These are phyloP conservation scores for Melanitta fusca DNA, from an alignment of 2,797 vertebrate genomes.

Conservation along the genomic window DNA sequence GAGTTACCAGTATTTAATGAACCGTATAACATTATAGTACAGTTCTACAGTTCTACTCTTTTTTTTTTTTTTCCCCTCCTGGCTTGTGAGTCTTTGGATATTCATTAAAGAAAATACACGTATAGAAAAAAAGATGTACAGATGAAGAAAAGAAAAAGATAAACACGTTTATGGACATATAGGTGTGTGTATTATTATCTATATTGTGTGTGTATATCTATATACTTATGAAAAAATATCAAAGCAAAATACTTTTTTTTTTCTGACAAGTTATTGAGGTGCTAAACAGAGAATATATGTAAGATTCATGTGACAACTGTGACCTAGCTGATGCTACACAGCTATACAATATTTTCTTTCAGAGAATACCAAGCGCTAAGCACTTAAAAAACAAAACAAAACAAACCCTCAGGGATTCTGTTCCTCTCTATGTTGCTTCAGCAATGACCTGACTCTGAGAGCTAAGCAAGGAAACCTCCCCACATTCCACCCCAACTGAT, in stretches of 20 bases:
- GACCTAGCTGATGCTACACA: accelerated
- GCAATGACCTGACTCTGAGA: not conserved
- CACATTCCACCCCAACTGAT: not conserved
- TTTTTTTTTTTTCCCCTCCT: not conserved
- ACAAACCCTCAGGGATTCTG: not conserved
- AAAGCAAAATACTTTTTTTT: not conserved
- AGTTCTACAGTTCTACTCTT: not conserved
- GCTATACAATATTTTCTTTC: not conserved
- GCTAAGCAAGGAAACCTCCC: not conserved
- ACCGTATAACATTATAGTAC: not conserved
- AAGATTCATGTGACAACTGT: not conserved
- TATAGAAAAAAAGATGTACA: too few relatives aligned
- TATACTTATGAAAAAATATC: not conserved
- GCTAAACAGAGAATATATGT: not conserved
- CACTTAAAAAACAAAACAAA: not conserved
- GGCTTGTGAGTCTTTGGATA: not conserved
- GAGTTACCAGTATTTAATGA: not conserved
- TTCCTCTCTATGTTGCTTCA: not conserved
- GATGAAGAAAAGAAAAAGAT: too few relatives aligned
- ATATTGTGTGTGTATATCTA: not conserved
- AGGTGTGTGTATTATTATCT: not conserved
- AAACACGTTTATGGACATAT: too few relatives aligned
- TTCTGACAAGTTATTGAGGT: not conserved
- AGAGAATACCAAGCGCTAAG: too few relatives aligned
- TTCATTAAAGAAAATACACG: not conserved